These are phyloP conservation scores for Sebastes hubbsi DNA, from an alignment of 2,797 vertebrate species.

Conservation along the genomic window DNA sequence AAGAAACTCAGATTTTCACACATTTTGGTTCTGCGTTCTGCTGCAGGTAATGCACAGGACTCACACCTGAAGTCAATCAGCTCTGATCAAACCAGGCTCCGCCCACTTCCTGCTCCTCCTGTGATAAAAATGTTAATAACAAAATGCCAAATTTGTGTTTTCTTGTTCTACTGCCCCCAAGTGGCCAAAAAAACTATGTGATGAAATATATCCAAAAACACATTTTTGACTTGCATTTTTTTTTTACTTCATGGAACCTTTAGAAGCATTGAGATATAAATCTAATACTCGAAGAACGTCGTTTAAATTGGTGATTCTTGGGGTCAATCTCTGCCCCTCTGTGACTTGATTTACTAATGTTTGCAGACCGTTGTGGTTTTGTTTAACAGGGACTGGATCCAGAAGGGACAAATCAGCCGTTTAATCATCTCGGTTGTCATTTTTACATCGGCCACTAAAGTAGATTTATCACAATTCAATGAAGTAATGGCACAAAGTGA, in stretches of 20 bases:
- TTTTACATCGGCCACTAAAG: conserved; percentile 49
- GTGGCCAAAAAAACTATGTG: background rate
- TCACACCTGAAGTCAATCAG: background rate
- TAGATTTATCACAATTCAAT: conserved; percentile 39
- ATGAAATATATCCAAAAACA: background rate
- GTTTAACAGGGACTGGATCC: conserved; percentile 4
- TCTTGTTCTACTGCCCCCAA: background rate
- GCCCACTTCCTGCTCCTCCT: background rate
- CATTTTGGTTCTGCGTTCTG: background rate
- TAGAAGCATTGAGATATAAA: background rate
- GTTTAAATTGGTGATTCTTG: background rate
- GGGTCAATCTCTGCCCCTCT: background rate
- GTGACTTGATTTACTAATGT: conserved; percentile 10
- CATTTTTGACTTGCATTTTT: background rate
- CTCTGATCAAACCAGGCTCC: background rate
- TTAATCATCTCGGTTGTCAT: conserved; percentile 36
- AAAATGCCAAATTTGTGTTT: background rate
- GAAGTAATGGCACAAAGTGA: conserved; percentile 31
- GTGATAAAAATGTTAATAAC: background rate
- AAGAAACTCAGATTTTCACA: accelerated
- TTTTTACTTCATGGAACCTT: background rate
- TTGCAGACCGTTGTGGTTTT: conserved; percentile 1
- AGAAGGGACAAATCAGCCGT: conserved; percentile 39
- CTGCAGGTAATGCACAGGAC: background rate
- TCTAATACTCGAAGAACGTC: background rate